These are phyloP conservation scores for Melopsittacus undulatus DNA, from an alignment of 2,797 vertebrate species.

Conservation along the genomic window DNA sequence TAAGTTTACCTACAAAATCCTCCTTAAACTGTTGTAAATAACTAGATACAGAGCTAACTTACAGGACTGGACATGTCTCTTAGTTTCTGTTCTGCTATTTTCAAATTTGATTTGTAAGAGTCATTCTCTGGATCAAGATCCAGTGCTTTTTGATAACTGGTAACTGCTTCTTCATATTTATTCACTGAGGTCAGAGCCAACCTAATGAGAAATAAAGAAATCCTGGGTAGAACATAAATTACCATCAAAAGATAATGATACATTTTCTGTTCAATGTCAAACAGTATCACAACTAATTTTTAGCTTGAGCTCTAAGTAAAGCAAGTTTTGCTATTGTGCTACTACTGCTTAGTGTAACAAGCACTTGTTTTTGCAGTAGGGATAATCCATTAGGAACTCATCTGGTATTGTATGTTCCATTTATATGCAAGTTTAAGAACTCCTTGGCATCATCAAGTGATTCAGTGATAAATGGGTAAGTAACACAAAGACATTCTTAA, in stretches of 20 bases:
- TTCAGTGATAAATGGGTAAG: not conserved
- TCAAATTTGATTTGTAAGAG: slow-evolving; percentile 96
- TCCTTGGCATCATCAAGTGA: not conserved
- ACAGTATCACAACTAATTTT: not conserved
- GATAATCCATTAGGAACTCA: not conserved
- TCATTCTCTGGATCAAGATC: slow-evolving; percentile 96
- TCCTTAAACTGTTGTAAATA: not conserved
- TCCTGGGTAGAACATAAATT: not conserved
- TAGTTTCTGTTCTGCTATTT: slow-evolving; percentile 96
- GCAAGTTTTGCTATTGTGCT: not conserved
- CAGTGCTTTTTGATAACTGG: slow-evolving; percentile 95
- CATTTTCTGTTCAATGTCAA: not conserved
- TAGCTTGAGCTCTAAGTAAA: not conserved
- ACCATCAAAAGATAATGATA: not conserved
- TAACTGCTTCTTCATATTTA: slow-evolving; percentile 94
- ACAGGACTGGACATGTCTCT: slow-evolving; percentile 92
- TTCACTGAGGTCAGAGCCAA: slow-evolving; percentile 92
- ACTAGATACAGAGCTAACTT: slow-evolving; percentile 70
- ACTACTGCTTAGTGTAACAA: not conserved
- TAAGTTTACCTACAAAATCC: slow-evolving; percentile 18
- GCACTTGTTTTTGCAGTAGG: not conserved
- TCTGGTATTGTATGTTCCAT: not conserved
- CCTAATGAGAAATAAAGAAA: slow-evolving; percentile 74
- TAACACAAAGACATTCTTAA: not conserved
- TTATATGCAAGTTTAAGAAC: not conserved